Conservation (phyloP, 92 coral and sea anemone species). For the Epizoanthus rinbou region DNA sequence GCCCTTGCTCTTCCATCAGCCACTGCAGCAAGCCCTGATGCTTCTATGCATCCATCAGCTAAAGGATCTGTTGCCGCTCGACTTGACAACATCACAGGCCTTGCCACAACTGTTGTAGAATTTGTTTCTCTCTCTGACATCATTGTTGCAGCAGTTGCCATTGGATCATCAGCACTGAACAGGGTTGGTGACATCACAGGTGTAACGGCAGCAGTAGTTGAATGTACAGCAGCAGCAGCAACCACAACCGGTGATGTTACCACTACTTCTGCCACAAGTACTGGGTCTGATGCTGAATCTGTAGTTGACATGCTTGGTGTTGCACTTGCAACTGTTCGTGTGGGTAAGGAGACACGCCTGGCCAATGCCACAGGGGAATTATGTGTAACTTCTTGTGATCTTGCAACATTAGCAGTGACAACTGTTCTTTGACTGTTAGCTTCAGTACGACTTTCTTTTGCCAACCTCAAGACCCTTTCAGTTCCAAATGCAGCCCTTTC, state of each 20-base stretch:
- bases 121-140: background rate
- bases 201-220: slow-evolving; percentile 32
- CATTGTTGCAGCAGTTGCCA: slow-evolving; percentile 10
- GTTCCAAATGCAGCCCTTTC: slow-evolving; percentile 30
- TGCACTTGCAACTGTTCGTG: slow-evolving; percentile 27
- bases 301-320: slow-evolving; percentile 41
- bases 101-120: slow-evolving; percentile 12
- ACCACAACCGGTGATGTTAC: slow-evolving; percentile 45
- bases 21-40: slow-evolving; percentile 1
- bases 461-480: background rate
- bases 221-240: slow-evolving; percentile 59
- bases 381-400: slow-evolving; percentile 21
- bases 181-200: slow-evolving; percentile 33
- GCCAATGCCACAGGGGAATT: slow-evolving; percentile 39
- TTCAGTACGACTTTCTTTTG: slow-evolving; percentile 9
- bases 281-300: slow-evolving; percentile 19
- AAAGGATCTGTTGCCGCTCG: slow-evolving; percentile 20
- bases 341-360: slow-evolving; percentile 32
- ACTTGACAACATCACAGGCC: slow-evolving; percentile 19
- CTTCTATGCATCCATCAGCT: slow-evolving; percentile 1
- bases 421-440: slow-evolving; percentile 6
- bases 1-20: background rate
- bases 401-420: slow-evolving; percentile 22
- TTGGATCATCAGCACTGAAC: background rate
- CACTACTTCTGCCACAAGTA: slow-evolving; percentile 38